Evolutionary conservation across 2,888 invertebrate genomes (phyloP).

Genomic region (Tetragnatha montana): DNA sequence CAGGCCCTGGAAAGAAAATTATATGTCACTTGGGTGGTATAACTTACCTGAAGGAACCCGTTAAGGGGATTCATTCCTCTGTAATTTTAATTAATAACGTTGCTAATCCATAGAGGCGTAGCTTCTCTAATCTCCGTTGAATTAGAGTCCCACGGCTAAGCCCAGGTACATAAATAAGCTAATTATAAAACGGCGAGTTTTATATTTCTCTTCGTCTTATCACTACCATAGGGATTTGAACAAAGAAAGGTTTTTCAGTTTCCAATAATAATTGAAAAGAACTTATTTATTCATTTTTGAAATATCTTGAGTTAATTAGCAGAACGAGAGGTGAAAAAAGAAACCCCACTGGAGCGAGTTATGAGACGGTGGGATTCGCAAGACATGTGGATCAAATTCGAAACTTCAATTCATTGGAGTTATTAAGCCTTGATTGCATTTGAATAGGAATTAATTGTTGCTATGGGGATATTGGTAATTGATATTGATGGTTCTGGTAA

Average conservation of each 20-base stretch:
- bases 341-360: neutral
- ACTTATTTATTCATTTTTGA: neutral
- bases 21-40: slow-evolving; percentile 42
- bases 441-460: slow-evolving; percentile 21
- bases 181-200: slow-evolving; percentile 17
- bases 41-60: slow-evolving; percentile 19
- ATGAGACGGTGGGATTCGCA: neutral
- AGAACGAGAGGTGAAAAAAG: neutral
- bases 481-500: slow-evolving; percentile 3
- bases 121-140: neutral
- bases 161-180: slow-evolving; percentile 26
- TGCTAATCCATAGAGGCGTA: slow-evolving; percentile 17
- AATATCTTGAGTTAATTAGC: neutral
- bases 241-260: neutral
- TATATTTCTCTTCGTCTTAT: slow-evolving; percentile 3
- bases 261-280: neutral
- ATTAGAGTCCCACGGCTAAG: slow-evolving; percentile 7
- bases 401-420: neutral
- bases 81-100: slow-evolving; percentile 32
- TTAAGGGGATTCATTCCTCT: slow-evolving; percentile 31
- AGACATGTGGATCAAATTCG: neutral
- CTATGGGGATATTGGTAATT: neutral
- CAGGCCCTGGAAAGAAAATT: slow-evolving; percentile 41
- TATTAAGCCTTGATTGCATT: slow-evolving; percentile 23
- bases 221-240: neutral